Conservation (phyloP, 2,888 invertebrate species). For the Danaus chrysippus region DNA sequence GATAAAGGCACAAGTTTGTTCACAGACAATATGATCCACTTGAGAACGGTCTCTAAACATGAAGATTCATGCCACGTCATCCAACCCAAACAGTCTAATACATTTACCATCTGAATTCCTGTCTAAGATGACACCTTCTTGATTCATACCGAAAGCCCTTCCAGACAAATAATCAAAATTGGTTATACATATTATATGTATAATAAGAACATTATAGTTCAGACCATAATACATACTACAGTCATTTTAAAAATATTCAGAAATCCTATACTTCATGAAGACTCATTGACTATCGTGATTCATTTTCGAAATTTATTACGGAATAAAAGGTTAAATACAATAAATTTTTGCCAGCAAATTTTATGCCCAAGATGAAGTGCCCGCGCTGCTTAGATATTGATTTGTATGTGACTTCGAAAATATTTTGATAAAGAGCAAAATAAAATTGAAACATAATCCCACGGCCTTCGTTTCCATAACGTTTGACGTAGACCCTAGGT, state of each 20-base stretch:
- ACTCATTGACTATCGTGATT: no score
- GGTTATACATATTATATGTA: not conserved
- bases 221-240: no score
- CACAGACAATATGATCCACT: constrained; percentile 36
- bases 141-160: not conserved
- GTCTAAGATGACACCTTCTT: constrained; percentile 10
- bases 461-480: constrained; percentile 4
- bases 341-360: no score
- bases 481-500: constrained; percentile 1
- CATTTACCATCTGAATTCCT: constrained; percentile 42
- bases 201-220: no score
- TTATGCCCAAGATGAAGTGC: not conserved
- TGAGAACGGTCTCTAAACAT: constrained; percentile 63
- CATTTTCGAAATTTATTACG: no score
- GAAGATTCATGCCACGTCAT: constrained; percentile 73
- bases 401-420: not conserved
- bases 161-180: not conserved
- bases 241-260: no score
- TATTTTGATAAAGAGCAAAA: constrained; percentile 3
- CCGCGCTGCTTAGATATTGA: not conserved
- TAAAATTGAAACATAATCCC: constrained; percentile 6
- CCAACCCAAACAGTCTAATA: constrained; percentile 62
- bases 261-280: no score
- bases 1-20: constrained; percentile 64
- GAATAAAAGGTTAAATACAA: no score